Conservation (phyloP, 2,888 invertebrate species). For the Aromia moschata region DNA sequence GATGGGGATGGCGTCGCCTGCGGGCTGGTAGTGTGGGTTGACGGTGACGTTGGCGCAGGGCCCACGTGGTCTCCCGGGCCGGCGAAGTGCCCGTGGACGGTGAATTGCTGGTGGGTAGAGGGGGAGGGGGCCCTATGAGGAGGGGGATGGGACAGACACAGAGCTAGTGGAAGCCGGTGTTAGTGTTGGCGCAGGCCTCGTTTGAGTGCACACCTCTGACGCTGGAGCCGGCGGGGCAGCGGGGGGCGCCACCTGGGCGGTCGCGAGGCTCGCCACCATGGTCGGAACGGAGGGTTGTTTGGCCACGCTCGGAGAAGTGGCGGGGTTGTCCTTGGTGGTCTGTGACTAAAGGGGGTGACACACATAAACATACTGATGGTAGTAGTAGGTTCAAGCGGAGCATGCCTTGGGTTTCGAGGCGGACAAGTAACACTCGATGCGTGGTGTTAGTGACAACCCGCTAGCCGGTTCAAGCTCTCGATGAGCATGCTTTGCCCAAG, state of each 20-base stretch:
- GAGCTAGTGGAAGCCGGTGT: slow-evolving; percentile 59
- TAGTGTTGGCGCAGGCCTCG: slow-evolving; percentile 56
- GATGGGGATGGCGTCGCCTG: slow-evolving; percentile 40
- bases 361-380: slow-evolving; percentile 42
- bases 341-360: slow-evolving; percentile 62
- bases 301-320: slow-evolving; percentile 59
- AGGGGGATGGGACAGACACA: slow-evolving; percentile 53
- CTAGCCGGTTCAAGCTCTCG: slow-evolving; percentile 37
- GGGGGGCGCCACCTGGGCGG: slow-evolving; percentile 37
- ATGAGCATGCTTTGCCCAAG: slow-evolving; percentile 42
- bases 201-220: slow-evolving; percentile 63
- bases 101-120: slow-evolving; percentile 61
- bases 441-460: slow-evolving; percentile 51
- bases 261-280: slow-evolving; percentile 42
- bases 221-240: slow-evolving; percentile 52
- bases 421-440: slow-evolving; percentile 40
- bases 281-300: slow-evolving; percentile 44
- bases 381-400: slow-evolving; percentile 31
- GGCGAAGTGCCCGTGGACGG: slow-evolving; percentile 62
- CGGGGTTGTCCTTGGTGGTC: slow-evolving; percentile 68
- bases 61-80: slow-evolving; percentile 66
- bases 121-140: slow-evolving; percentile 55
- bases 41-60: slow-evolving; percentile 76
- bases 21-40: slow-evolving; percentile 66
- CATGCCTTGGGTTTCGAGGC: slow-evolving; percentile 29